A percentile compares a stretch with the other conserved stretches of the same genome.
phyloP scores from a whole-genome alignment of 2,797 vertebrate genomes.

The Mastacembelus armatus region DNA sequence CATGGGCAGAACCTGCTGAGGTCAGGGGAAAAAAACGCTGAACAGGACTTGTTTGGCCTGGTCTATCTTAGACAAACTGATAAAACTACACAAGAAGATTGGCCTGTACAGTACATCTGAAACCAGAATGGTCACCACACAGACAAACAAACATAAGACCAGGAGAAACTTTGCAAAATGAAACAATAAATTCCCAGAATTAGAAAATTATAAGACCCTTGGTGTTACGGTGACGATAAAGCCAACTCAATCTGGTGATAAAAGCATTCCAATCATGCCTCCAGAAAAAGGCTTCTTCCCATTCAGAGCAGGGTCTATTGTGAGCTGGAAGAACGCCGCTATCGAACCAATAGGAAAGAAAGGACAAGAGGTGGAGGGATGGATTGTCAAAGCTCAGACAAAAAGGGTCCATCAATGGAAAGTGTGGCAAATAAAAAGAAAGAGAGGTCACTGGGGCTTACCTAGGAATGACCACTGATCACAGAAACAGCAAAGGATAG shows the following conservation, averaged over 20 bases:
- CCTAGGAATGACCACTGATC: conserved; percentile 27
- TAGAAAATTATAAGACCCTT: not conserved
- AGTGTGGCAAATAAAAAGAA: conserved; percentile 9
- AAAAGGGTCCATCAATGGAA: conserved; percentile 67
- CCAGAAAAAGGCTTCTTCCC: not conserved
- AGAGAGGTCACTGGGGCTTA: conserved; percentile 2
- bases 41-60: conserved; percentile 15
- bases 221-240: conserved; percentile 21
- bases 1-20: conserved; percentile 31
- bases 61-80: conserved; percentile 29
- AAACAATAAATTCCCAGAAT: conserved; percentile 11
- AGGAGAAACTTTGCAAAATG: not conserved
- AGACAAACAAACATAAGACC: not conserved
- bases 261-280: conserved; percentile 63
- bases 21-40: conserved; percentile 7
- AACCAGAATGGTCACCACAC: not conserved
- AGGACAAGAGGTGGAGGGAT: conserved; percentile 18
- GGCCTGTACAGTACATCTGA: not conserved
- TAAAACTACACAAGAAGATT: not conserved
- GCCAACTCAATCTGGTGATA: conserved; percentile 7
- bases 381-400: conserved; percentile 52
- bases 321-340: conserved; percentile 57
- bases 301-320: conserved; percentile 54
- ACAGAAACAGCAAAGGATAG: not conserved
- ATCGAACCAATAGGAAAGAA: conserved; percentile 59